A percentile compares a stretch with the other conserved stretches of the same genome.
phyloP scores from a whole-genome alignment of 53 echinoderm and acorn worm species.

The Hippasteria phrygiana region DNA sequence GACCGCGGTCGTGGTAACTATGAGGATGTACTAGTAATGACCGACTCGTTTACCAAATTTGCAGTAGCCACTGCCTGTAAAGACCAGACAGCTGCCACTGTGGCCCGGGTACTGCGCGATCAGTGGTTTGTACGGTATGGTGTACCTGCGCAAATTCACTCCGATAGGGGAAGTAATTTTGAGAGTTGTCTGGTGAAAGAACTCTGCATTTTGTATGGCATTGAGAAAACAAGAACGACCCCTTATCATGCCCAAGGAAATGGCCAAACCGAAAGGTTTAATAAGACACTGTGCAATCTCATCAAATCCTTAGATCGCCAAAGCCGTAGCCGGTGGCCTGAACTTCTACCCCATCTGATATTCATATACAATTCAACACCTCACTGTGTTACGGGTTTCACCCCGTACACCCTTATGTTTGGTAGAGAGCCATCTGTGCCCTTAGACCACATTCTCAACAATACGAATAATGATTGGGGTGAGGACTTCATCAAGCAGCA shows the following conservation, averaged over 20 bases:
- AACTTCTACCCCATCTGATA: background rate
- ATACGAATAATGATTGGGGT: background rate
- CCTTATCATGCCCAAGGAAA: too few relatives aligned
- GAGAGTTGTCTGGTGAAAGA: too few relatives aligned
- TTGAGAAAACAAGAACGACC: background rate
- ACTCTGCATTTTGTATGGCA: background rate
- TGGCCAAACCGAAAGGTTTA: too few relatives aligned
- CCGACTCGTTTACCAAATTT: too few relatives aligned
- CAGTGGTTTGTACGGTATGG: too few relatives aligned
- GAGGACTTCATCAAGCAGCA: slow-evolving; percentile 16
- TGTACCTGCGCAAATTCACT: too few relatives aligned
- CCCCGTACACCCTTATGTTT: too few relatives aligned
- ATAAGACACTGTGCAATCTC: too few relatives aligned
- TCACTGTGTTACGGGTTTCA: slow-evolving; percentile 24
- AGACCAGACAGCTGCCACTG: too few relatives aligned
- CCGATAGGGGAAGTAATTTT: too few relatives aligned
- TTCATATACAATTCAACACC: slow-evolving; percentile 14
- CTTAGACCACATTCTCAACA: slow-evolving; percentile 7
- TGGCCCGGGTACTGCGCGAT: too few relatives aligned
- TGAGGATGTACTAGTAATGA: background rate
- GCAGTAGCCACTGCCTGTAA: too few relatives aligned
- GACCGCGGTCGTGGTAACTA: background rate
- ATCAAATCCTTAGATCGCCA: background rate
- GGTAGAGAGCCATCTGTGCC: slow-evolving; percentile 1
- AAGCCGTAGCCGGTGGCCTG: background rate